Evolutionary conservation across 2,888 invertebrate genomes (phyloP).

Genomic region (Agrilus cyanescens): DNA sequence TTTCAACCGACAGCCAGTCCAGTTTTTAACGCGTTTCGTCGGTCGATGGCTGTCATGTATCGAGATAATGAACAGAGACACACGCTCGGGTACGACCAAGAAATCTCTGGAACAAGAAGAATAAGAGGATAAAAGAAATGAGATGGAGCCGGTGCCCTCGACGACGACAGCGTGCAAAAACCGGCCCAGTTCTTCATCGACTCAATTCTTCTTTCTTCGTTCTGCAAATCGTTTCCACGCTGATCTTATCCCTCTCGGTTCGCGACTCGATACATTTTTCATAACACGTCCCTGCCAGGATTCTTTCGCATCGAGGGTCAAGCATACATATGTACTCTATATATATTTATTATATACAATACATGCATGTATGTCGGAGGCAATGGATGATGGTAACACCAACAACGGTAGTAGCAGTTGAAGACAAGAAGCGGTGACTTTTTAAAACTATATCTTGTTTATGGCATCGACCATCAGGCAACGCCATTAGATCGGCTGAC

Average conservation of each 20-base stretch:
- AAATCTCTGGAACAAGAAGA: constrained; percentile 8
- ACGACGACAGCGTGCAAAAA: constrained; percentile 4
- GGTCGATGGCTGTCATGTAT: constrained; percentile 12
- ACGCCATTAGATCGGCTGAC: constrained; percentile 24
- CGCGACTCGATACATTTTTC: constrained; percentile 31
- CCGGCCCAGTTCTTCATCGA: constrained; percentile 3
- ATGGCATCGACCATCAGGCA: constrained; percentile 22
- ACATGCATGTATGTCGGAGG: no score
- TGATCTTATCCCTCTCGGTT: constrained; percentile 22
- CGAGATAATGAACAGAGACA: constrained; percentile 14
- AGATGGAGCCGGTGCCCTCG: no score
- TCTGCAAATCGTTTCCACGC: constrained; percentile 10
- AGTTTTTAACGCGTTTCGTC: constrained; percentile 11
- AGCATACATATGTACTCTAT: no score
- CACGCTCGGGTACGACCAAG: constrained; percentile 12
- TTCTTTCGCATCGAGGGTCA: constrained; percentile 18
- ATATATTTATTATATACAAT: no score
- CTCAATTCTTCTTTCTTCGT: constrained; percentile 4
- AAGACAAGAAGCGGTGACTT: constrained; percentile 13
- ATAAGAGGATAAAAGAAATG: neutral
- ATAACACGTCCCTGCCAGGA: constrained; percentile 31
- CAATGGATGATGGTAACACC: no score
- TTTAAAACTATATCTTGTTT: constrained; percentile 25
- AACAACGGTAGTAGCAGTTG: no score
- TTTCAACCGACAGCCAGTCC: constrained; percentile 8